Evolutionary conservation across 2,888 invertebrate species (phyloP).

Genomic region (Athripsodes cinereus): DNA sequence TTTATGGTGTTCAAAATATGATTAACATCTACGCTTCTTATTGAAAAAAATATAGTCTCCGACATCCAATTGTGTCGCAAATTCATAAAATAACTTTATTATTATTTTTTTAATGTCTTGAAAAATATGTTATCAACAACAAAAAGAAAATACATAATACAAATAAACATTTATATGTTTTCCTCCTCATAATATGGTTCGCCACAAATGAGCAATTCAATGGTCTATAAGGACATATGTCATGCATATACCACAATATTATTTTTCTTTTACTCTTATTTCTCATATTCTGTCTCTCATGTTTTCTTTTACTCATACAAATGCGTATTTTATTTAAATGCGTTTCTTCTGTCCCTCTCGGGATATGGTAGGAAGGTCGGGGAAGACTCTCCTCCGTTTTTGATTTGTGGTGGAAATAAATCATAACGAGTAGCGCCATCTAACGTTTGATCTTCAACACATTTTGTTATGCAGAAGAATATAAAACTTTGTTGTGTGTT

Average conservation of each 20-base stretch:
- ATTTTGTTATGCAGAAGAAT: too few species aligned
- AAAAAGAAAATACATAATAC: too few species aligned
- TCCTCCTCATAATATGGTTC: neutral
- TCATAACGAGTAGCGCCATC: neutral
- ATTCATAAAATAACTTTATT: too few species aligned
- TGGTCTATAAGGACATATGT: neutral
- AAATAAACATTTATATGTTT: neutral
- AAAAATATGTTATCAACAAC: too few species aligned
- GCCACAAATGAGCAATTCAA: neutral
- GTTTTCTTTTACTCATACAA: constrained; percentile 12
- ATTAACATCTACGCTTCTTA: too few species aligned
- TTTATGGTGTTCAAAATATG: too few species aligned
- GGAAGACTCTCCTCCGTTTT: neutral
- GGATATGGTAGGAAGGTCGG: neutral
- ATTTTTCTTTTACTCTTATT: neutral
- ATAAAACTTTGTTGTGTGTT: too few species aligned
- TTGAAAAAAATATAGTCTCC: too few species aligned
- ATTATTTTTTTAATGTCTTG: too few species aligned
- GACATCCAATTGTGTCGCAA: too few species aligned
- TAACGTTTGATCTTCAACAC: neutral
- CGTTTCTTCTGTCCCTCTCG: constrained; percentile 11
- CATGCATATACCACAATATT: neutral
- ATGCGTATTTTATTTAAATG: constrained; percentile 26
- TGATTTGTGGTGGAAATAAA: neutral
- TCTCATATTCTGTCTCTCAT: neutral